Conservation (phyloP, 1,140 invertebrate species). For the Plectus sambesii region DNA sequence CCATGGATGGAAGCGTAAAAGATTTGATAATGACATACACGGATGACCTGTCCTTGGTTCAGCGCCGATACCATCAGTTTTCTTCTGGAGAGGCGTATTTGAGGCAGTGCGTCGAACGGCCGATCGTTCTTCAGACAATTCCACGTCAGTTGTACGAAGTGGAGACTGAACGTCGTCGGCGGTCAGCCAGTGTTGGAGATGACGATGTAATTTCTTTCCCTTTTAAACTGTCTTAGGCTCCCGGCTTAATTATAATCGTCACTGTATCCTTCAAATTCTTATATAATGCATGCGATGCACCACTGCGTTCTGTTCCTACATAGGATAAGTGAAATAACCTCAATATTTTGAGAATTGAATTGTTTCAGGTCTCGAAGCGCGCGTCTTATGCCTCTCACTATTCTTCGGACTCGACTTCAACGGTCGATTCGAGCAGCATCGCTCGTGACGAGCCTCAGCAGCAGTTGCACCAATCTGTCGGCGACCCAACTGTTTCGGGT, state of each 20-base stretch:
- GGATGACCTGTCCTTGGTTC: conserved; percentile 22
- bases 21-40: conserved; percentile 22
- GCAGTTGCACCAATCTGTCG: conserved; percentile 4
- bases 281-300: no score
- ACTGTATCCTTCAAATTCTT: no score
- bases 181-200: no score
- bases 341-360: no score
- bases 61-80: conserved; percentile 20
- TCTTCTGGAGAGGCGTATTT: conserved; percentile 17
- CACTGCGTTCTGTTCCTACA: no score
- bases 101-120: conserved; percentile 7
- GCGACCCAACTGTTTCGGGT: conserved; percentile 8
- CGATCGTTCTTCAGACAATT: conserved; percentile 10
- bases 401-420: conserved; percentile 12
- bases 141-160: conserved; percentile 18
- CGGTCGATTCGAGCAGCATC: no score
- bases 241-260: no score
- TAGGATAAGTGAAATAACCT: no score
- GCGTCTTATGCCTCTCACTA: conserved; percentile 6
- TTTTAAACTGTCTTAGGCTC: no score
- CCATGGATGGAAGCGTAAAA: conserved; percentile 24
- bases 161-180: conserved; percentile 18
- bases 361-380: conserved; percentile 12
- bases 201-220: no score
- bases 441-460: conserved; percentile 6